Percentiles rank a stretch among this genome's conserved stretches.
Evolutionary conservation across 2,797 vertebrate genomes (phyloP).

Genomic region (Miichthys miiuy): DNA sequence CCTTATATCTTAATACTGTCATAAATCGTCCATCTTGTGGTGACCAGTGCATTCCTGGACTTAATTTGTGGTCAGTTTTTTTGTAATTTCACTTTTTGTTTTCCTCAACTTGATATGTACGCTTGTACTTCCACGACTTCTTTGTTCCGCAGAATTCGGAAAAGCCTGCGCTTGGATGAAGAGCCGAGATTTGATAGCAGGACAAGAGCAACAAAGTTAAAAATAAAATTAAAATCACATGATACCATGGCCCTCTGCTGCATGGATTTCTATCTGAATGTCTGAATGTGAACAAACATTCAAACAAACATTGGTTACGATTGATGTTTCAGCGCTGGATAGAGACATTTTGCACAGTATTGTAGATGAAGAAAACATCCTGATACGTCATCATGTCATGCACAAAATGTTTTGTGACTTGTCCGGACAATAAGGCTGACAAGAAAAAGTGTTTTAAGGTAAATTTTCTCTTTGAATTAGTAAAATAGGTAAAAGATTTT

Average conservation of each 20-base stretch:
- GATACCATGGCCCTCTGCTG: neutral
- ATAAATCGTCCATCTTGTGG: constrained; percentile 27
- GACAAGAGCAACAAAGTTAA: neutral
- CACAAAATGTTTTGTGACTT: neutral
- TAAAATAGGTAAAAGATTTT: neutral
- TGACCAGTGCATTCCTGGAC: constrained; percentile 11
- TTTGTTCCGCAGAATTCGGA: constrained; percentile 13
- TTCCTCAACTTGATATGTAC: constrained; percentile 10
- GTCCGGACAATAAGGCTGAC: neutral
- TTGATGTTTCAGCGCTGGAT: neutral
- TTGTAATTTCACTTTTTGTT: constrained; percentile 34
- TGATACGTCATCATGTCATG: neutral
- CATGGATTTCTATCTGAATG: neutral
- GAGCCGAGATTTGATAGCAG: neutral
- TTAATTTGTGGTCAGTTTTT: constrained; percentile 37
- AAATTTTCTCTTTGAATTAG: neutral
- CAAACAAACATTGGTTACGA: neutral
- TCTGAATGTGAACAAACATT: too few species aligned
- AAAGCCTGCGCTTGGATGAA: neutral
- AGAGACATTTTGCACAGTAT: neutral
- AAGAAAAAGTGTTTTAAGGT: neutral
- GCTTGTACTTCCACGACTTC: constrained; percentile 10
- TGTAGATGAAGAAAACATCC: neutral
- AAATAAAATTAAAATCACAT: neutral
- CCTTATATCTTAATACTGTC: neutral